Conservation (phyloP, 2,797 vertebrate species). For the Alectoris magna region DNA sequence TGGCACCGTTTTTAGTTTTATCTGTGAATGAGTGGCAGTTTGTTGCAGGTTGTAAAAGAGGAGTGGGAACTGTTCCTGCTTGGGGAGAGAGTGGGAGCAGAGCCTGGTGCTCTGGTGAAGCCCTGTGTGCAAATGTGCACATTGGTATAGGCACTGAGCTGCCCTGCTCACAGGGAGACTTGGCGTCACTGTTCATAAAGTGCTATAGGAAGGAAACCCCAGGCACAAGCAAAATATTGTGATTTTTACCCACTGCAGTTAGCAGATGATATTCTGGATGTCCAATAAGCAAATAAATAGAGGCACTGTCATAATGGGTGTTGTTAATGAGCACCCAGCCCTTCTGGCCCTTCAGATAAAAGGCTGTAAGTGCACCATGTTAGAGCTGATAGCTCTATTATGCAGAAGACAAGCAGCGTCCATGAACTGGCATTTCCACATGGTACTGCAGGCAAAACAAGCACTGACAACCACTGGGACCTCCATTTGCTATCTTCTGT, state of each 20-base stretch:
- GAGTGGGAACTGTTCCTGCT: slow-evolving; percentile 70
- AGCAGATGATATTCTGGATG: neutral
- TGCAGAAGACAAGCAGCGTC: neutral
- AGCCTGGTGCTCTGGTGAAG: neutral
- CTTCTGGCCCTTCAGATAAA: neutral
- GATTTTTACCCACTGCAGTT: neutral
- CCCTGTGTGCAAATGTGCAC: neutral
- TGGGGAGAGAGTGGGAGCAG: slow-evolving; percentile 4
- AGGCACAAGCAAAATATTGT: neutral
- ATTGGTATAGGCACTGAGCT: neutral
- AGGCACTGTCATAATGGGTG: neutral
- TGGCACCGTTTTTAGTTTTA: slow-evolving; percentile 76
- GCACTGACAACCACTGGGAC: neutral
- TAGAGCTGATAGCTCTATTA: neutral
- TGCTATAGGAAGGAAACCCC: neutral
- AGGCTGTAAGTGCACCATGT: accelerated
- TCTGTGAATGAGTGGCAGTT: slow-evolving; percentile 81
- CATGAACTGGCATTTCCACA: neutral
- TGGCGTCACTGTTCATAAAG: neutral
- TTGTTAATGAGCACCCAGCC: neutral
- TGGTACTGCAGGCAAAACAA: neutral
- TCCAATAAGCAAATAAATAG: neutral
- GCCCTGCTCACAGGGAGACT: neutral
- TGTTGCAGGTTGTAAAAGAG: slow-evolving; percentile 74
- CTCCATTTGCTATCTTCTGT: neutral